Evolutionary conservation across 37 sponge, comb jelly and placozoan species (phyloP), one percentile per base, ranked within the genome.

Genomic region (Oopsacas minuta): DNA sequence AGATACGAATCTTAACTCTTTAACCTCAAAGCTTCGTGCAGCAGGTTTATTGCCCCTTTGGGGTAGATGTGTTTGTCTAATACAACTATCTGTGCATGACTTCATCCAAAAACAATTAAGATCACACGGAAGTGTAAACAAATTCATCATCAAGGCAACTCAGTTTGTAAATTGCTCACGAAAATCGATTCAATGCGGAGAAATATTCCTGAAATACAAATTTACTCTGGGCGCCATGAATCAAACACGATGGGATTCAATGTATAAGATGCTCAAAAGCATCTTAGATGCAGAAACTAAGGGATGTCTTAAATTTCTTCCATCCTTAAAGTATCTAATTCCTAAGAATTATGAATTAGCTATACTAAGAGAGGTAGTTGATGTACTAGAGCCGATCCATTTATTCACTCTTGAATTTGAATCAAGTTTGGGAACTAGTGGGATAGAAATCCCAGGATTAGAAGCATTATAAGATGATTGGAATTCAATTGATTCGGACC

Each of bases 231-330:
- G 28, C 28, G 75, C 75, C 28, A 61, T 61, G 75, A 61, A 61
- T 61, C 75, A 61, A 61, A 61, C 75, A 61, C 75, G 75, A 61
- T 61, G 75, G 75, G 28, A 61, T 61, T n/a, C 75, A 61, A 61
- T 61, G 75, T 12, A 61, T 34, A 61, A 61, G 75, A 61, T 61
- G 75, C 75, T 61, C 5, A 25, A 61, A 61, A 61, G 75, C 75
- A 25, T 61, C 75, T 61, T 61, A 25, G 75, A 61, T 61, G 75
- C 75, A 61, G 75, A 61, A 61, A 61, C 75, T 61, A 61, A 61
- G 28, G 75, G 75, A 61, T 61, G 22, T 61, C 75, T n/a, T 61
- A 61, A 61, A 42, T 61, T 61, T 3, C 30, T 61, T 34, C 75
- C 75, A 12, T 34, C 75, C 75, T 61, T 61, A 61, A 61, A 61